Conservation (phyloP, 1,140 invertebrate species). For the Lordiphosa clarofinis region DNA sequence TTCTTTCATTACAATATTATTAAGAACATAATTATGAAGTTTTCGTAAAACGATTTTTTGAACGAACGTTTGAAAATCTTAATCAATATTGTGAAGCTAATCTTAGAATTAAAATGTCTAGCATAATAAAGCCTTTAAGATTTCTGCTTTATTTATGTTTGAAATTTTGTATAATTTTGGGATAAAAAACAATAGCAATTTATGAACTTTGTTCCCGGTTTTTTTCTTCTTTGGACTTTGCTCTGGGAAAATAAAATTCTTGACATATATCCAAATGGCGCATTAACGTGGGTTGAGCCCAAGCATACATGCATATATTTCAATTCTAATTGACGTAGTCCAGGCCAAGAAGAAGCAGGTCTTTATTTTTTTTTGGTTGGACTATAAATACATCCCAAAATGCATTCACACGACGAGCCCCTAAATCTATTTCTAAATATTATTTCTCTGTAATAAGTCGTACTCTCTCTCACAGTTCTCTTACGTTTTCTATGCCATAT, state of each 20-base stretch:
- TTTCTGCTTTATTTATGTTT: too few species aligned
- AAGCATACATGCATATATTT: neutral
- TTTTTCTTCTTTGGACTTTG: constrained; percentile 46
- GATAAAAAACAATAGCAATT: constrained; percentile 8
- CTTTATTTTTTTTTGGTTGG: neutral
- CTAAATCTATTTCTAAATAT: constrained; percentile 20
- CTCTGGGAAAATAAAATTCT: constrained; percentile 51
- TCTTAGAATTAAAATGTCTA: too few species aligned
- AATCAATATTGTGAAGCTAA: too few species aligned
- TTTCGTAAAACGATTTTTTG: too few species aligned
- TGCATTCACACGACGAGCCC: constrained; percentile 26
- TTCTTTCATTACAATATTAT: too few species aligned
- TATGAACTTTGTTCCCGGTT: constrained; percentile 34
- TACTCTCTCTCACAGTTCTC: neutral
- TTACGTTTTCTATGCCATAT: neutral
- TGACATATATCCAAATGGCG: constrained; percentile 49
- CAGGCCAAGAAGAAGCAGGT: constrained; percentile 1
- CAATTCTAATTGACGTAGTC: constrained; percentile 42
- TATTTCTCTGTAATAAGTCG: constrained; percentile 3
- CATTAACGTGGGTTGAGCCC: constrained; percentile 18
- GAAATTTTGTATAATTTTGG: neutral
- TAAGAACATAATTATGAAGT: too few species aligned
- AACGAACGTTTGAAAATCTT: too few species aligned
- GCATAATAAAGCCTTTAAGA: too few species aligned
- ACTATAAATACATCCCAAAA: too few species aligned